Conservation (phyloP, 2,888 invertebrate species). For the Polydrusus tereticollis region DNA sequence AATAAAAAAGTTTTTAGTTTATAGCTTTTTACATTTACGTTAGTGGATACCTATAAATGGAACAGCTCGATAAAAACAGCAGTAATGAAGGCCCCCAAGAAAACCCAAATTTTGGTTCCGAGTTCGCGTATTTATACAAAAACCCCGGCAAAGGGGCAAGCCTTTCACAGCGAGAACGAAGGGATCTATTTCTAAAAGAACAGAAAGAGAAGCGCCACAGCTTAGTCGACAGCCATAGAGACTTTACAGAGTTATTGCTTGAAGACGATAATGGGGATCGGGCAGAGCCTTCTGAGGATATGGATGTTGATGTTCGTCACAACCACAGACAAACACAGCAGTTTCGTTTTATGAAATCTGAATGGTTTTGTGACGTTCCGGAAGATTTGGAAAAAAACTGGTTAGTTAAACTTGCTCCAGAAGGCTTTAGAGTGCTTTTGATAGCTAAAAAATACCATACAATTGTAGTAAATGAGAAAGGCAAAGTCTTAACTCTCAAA, state of each 20-base stretch:
- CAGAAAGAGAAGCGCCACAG: conserved; percentile 71
- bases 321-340: neutral
- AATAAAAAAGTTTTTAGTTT: no score
- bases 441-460: conserved; percentile 73
- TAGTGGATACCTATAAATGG: neutral
- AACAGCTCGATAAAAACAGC: neutral
- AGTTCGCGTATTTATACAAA: conserved; percentile 53
- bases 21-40: no score
- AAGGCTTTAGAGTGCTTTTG: conserved; percentile 85
- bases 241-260: conserved; percentile 68
- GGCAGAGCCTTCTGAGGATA: conserved; percentile 22
- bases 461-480: conserved; percentile 46
- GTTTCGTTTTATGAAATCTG: conserved; percentile 83
- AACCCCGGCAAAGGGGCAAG: conserved; percentile 42
- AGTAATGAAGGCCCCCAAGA: neutral
- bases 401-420: conserved; percentile 84
- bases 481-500: conserved; percentile 65
- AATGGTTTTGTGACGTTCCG: conserved; percentile 93
- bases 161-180: conserved; percentile 64
- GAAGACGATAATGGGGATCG: conserved; percentile 56
- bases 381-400: conserved; percentile 79
- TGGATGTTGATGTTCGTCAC: conserved; percentile 30
- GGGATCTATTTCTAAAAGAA: conserved; percentile 69
- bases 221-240: conserved; percentile 69
- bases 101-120: conserved; percentile 11